These are phyloP conservation scores for Epizoanthus illoricatus DNA, from an alignment of 92 coral and sea anemone species.

Conservation along the genomic window DNA sequence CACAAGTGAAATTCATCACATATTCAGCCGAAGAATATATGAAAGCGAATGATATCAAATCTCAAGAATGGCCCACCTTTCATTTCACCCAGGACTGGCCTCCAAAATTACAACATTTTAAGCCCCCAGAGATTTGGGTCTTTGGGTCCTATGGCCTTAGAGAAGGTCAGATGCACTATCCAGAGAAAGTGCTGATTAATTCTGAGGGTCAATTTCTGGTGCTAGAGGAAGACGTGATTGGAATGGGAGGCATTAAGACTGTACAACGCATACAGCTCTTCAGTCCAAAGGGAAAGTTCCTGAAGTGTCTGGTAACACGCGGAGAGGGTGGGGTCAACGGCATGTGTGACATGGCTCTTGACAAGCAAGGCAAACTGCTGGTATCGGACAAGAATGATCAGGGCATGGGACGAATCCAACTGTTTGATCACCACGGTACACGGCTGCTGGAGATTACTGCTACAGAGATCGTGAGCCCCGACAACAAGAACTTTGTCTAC, in stretches of 20 bases:
- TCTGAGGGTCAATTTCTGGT: conserved; percentile 74
- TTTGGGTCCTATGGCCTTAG: conserved; percentile 86
- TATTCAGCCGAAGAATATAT: conserved; percentile 22
- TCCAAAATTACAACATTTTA: conserved; percentile 46
- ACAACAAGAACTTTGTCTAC: conserved; percentile 25
- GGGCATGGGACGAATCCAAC: conserved; percentile 67
- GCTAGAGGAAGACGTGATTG: conserved; percentile 76
- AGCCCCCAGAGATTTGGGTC: conserved; percentile 89
- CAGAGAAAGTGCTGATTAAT: conserved; percentile 76
- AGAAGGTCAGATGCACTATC: conserved; percentile 78
- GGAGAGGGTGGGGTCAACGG: conserved; percentile 81
- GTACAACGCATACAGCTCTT: conserved; percentile 87
- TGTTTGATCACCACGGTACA: conserved; percentile 79
- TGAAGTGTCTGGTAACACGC: conserved; percentile 69
- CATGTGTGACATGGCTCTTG: conserved; percentile 83
- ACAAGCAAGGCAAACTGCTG: conserved; percentile 69
- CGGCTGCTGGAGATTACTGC: conserved; percentile 52
- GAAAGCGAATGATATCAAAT: conserved; percentile 29
- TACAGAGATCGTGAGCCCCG: conserved; percentile 14
- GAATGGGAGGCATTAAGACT: conserved; percentile 52
- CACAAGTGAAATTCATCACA: conserved; percentile 53
- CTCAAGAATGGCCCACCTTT: conserved; percentile 50
- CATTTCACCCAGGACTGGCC: conserved; percentile 53
- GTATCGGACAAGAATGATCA: conserved; percentile 64
- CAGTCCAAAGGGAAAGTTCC: conserved; percentile 65